These are phyloP conservation scores for Nothoprocta pentlandii DNA, from an alignment of 2,113 vertebrate genomes.

Conservation along the genomic window DNA sequence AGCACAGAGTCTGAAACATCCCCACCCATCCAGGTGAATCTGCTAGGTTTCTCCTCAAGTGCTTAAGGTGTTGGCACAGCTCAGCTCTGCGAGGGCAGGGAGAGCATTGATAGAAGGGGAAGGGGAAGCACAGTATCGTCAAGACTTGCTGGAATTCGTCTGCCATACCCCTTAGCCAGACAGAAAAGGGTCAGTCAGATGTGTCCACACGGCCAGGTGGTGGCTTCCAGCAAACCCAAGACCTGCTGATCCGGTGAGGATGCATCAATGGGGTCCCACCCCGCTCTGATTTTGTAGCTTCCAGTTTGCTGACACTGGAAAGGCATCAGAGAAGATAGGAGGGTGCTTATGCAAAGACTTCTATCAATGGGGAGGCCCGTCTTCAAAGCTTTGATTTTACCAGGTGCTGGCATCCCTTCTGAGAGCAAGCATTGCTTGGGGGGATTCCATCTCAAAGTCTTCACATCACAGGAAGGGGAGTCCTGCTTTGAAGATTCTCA, in stretches of 20 bases:
- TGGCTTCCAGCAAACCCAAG: conserved; percentile 24
- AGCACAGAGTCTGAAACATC: not conserved
- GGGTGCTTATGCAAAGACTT: conserved; percentile 57
- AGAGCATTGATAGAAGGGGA: not conserved
- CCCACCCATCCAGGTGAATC: rapidly evolving
- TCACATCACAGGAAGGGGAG: conserved; percentile 71
- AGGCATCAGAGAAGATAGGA: conserved; percentile 67
- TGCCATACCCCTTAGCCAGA: conserved; percentile 38
- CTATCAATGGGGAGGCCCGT: conserved; percentile 64
- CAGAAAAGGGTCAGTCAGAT: not conserved
- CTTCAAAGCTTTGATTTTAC: conserved; percentile 75
- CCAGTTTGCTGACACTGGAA: conserved; percentile 73
- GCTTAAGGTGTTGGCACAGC: not conserved
- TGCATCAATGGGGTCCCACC: conserved; percentile 36
- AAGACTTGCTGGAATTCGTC: conserved; percentile 13
- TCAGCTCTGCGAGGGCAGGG: not conserved
- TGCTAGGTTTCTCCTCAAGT: not conserved
- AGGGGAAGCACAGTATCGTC: not conserved
- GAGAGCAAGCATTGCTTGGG: conserved; percentile 60
- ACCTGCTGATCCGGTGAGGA: conserved; percentile 51
- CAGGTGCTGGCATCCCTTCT: conserved; percentile 68
- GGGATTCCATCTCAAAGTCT: conserved; percentile 63
- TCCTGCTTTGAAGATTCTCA: conserved; percentile 65
- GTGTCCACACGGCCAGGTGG: not conserved
- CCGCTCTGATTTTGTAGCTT: conserved; percentile 31